Percentiles rank a stretch among this genome's conserved stretches.
Evolutionary conservation across 2,113 vertebrate genomes (phyloP).

Genomic region (Pseudorectes ferrugineus): DNA sequence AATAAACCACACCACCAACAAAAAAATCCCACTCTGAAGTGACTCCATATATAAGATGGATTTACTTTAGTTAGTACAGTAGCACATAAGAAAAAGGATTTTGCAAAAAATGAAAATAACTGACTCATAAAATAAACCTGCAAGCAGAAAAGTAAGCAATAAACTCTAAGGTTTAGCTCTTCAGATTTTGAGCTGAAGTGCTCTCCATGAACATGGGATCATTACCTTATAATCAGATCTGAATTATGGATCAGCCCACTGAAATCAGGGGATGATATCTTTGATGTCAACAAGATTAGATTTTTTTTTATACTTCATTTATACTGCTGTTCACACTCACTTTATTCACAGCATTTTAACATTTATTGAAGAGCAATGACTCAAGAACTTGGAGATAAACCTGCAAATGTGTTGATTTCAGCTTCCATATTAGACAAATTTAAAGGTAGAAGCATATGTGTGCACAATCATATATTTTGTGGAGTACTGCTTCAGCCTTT

Average conservation of each 20-base stretch:
- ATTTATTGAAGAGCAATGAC: background rate
- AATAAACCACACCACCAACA: background rate
- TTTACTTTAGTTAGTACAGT: background rate
- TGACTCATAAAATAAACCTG: background rate
- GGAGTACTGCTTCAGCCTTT: background rate
- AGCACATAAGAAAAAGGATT: background rate
- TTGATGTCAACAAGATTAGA: background rate
- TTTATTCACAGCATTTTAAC: background rate
- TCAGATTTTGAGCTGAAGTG: background rate
- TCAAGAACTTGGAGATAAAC: background rate
- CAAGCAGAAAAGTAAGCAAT: background rate
- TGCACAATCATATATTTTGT: background rate
- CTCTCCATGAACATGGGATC: background rate
- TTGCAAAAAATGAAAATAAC: background rate
- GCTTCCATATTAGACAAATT: background rate
- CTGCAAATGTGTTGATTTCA: background rate
- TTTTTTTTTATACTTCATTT: background rate
- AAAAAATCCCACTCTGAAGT: background rate
- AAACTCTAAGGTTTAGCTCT: background rate
- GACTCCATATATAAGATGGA: background rate
- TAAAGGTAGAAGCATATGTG: fast-evolving
- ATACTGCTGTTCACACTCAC: background rate
- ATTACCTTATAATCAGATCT: background rate
- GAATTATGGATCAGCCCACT: background rate
- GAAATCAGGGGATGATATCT: background rate